A percentile compares a stretch with the other conserved stretches of the same genome.
Conservation (phyloP, 2,888 invertebrate species). For the Nomada lathburiana region DNA sequence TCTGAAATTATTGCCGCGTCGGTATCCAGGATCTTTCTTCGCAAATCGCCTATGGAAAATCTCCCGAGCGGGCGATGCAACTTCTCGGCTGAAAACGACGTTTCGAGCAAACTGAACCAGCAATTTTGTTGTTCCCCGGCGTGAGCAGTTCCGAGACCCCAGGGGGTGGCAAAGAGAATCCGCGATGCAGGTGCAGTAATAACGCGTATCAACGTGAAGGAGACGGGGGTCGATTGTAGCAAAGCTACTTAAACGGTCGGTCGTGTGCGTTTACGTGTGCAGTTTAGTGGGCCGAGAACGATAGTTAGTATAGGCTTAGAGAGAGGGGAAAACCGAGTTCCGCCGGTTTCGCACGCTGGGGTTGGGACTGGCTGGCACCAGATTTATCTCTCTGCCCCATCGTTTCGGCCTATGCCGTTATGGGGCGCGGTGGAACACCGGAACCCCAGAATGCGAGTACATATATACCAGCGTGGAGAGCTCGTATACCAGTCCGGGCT, state of each 20-base stretch:
- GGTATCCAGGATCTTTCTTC: neutral
- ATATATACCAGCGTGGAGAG: constrained; percentile 13
- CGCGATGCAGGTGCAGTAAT: constrained; percentile 42
- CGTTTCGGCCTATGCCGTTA: constrained; percentile 72
- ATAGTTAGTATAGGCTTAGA: constrained; percentile 59
- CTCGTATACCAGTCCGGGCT: constrained; percentile 28
- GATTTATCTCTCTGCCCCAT: constrained; percentile 76
- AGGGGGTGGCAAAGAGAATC: neutral
- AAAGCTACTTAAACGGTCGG: constrained; percentile 43
- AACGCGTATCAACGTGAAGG: constrained; percentile 24
- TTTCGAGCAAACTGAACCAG: neutral
- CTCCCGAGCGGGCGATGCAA: neutral
- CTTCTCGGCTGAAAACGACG: constrained; percentile 8
- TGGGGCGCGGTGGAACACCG: constrained; percentile 63
- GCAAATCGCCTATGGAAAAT: neutral
- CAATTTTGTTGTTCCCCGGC: neutral
- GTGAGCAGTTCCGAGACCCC: neutral
- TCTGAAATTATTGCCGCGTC: too few relatives aligned
- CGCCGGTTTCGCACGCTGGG: constrained; percentile 47
- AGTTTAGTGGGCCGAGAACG: constrained; percentile 59
- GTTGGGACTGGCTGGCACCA: constrained; percentile 64
- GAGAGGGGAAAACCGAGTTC: constrained; percentile 45
- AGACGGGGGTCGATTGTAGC: constrained; percentile 6
- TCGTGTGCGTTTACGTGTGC: constrained; percentile 48
- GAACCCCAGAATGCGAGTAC: constrained; percentile 58